Conservation (phyloP, 1,140 invertebrate species). For the Drosophila erecta region DNA sequence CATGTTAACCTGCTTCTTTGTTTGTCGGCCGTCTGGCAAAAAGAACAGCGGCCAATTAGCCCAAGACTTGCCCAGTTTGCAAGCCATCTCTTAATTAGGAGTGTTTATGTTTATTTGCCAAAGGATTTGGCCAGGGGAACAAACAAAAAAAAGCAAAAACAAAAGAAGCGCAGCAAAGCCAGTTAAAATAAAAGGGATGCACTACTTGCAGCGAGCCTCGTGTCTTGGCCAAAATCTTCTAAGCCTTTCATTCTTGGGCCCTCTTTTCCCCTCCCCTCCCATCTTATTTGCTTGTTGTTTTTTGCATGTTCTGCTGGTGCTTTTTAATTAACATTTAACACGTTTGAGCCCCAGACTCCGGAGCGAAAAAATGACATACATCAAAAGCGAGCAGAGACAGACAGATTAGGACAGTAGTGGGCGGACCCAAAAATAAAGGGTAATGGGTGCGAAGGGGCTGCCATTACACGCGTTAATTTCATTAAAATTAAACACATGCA, state of each 20-base stretch:
- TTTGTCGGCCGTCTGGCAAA: conserved; percentile 57
- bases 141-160: conserved; percentile 3
- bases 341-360: conserved; percentile 34
- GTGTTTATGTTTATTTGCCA: conserved; percentile 68
- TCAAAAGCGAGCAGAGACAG: conserved; percentile 50
- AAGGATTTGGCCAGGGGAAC: conserved; percentile 19
- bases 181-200: conserved; percentile 13
- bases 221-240: conserved; percentile 60
- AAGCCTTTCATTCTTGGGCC: conserved; percentile 18
- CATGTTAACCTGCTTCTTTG: conserved; percentile 58
- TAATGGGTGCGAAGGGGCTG: conserved; percentile 49
- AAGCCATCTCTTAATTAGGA: conserved; percentile 63
- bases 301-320: conserved; percentile 28
- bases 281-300: background rate
- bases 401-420: conserved; percentile 52
- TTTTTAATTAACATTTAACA: conserved; percentile 83
- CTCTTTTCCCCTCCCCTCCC: background rate
- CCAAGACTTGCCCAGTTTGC: conserved; percentile 32
- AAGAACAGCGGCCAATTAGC: conserved; percentile 75
- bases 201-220: conserved; percentile 35
- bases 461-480: conserved; percentile 80
- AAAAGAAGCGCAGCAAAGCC: background rate
- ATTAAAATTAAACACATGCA: conserved; percentile 83
- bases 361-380: conserved; percentile 70
- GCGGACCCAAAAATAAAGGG: background rate